Conservation (phyloP, 2,113 vertebrate species). For the Paralichthys olivaceus region DNA sequence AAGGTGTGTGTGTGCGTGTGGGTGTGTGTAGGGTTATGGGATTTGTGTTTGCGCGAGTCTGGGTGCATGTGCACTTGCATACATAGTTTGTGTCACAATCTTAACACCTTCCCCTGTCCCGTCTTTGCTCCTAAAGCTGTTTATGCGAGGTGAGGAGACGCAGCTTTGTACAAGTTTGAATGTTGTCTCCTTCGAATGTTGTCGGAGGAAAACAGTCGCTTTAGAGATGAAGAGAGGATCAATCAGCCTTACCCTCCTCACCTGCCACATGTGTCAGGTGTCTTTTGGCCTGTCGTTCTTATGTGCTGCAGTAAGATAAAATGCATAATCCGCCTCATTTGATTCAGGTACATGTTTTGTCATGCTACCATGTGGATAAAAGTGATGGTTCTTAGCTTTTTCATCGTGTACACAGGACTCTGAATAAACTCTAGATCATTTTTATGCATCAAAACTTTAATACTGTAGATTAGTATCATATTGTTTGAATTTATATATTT, state of each 20-base stretch:
- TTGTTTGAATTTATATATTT: slow-evolving; percentile 10
- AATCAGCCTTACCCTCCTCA: slow-evolving; percentile 77
- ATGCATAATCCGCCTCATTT: slow-evolving; percentile 76
- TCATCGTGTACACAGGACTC: background rate
- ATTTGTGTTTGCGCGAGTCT: slow-evolving; percentile 31
- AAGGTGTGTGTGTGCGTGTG: slow-evolving; percentile 31
- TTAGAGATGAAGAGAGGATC: slow-evolving; percentile 73
- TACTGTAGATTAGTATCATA: slow-evolving; percentile 10
- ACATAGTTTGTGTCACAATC: slow-evolving; percentile 56
- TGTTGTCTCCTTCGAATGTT: slow-evolving; percentile 54
- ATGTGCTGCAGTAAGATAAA: slow-evolving; percentile 70
- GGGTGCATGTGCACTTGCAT: slow-evolving; percentile 30
- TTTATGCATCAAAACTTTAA: background rate
- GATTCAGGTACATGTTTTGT: slow-evolving; percentile 72
- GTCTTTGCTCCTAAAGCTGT: slow-evolving; percentile 65
- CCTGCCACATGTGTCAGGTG: slow-evolving; percentile 70
- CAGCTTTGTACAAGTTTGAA: slow-evolving; percentile 67
- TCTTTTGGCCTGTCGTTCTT: slow-evolving; percentile 70
- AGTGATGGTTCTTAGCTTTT: slow-evolving; percentile 36
- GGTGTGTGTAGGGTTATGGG: slow-evolving; percentile 20
- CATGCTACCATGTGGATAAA: slow-evolving; percentile 53
- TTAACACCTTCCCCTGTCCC: slow-evolving; percentile 46
- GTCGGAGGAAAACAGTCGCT: slow-evolving; percentile 64
- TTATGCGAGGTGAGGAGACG: slow-evolving; percentile 65
- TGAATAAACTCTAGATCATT: slow-evolving; percentile 8